Percentiles rank a stretch among this genome's conserved stretches.
Conservation (phyloP, 2,888 invertebrate genomes). For the Caenorhabditis auriculariae region DNA sequence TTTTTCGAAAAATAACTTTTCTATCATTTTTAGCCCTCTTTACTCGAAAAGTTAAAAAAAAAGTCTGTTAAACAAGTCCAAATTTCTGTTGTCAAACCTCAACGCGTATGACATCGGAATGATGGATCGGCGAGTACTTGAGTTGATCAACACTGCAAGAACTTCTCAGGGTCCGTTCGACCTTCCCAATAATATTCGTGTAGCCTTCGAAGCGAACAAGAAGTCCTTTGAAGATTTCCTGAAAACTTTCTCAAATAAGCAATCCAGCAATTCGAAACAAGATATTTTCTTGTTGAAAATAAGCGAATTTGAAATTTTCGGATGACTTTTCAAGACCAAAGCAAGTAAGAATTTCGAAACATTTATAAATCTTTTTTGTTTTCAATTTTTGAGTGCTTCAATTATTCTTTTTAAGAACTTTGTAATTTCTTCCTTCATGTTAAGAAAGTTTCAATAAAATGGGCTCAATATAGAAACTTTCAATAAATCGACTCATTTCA, state of each 20-base stretch:
- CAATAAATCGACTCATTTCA: no score
- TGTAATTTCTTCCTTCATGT: neutral
- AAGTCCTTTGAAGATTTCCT: constrained; percentile 82
- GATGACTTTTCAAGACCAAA: no score
- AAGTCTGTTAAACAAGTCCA: no score
- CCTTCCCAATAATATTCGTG: constrained; percentile 71
- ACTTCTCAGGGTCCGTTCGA: constrained; percentile 71
- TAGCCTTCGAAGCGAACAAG: constrained; percentile 91
- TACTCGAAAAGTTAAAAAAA: no score
- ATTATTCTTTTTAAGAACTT: neutral
- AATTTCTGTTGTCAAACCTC: no score
- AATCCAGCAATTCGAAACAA: no score
- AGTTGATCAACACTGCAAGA: constrained; percentile 79
- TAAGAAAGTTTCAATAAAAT: neutral
- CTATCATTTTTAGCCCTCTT: no score
- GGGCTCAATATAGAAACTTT: no score
- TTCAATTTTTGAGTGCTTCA: neutral
- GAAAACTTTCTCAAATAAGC: no score
- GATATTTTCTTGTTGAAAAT: no score
- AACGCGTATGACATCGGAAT: constrained; percentile 2
- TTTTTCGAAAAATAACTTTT: no score
- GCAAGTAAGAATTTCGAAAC: neutral
- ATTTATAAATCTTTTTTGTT: constrained; percentile 4
- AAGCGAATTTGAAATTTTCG: no score
- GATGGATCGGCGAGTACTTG: neutral